Conservation (phyloP, 2,797 vertebrate genomes). For the Okamejei kenojei region DNA sequence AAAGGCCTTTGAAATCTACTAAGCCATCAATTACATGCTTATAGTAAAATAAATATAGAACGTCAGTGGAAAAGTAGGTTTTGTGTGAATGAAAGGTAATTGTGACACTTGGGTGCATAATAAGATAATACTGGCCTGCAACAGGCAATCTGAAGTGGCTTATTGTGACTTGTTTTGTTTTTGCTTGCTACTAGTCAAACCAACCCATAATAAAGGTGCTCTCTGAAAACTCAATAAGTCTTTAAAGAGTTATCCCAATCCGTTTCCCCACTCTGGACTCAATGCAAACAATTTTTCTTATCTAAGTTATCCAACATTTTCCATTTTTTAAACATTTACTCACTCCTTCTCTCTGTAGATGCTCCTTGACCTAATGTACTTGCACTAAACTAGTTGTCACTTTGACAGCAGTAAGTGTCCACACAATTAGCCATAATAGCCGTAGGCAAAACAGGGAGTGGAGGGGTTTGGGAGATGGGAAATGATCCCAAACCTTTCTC, state of each 20-base stretch:
- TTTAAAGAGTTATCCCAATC: not conserved
- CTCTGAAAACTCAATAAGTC: not conserved
- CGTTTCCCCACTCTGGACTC: no score
- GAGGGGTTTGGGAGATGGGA: no score
- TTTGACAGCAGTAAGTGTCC: not conserved
- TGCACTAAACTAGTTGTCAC: not conserved
- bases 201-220: not conserved
- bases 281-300: no score
- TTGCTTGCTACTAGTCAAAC: not conserved
- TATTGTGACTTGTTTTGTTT: not conserved
- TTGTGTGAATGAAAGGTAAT: constrained; percentile 16
- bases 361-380: no score
- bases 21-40: constrained; percentile 32
- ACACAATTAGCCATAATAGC: not conserved
- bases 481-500: not conserved
- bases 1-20: not conserved
- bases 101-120: not conserved
- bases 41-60: constrained; percentile 21
- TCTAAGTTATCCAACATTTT: no score
- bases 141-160: not conserved
- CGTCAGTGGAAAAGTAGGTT: constrained; percentile 11
- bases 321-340: no score
- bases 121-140: not conserved
- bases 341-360: no score
- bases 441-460: not conserved